Base-by-base conservation (phyloP, 2,888 invertebrate species). In the Lepetodrilus schrolli region DNA sequence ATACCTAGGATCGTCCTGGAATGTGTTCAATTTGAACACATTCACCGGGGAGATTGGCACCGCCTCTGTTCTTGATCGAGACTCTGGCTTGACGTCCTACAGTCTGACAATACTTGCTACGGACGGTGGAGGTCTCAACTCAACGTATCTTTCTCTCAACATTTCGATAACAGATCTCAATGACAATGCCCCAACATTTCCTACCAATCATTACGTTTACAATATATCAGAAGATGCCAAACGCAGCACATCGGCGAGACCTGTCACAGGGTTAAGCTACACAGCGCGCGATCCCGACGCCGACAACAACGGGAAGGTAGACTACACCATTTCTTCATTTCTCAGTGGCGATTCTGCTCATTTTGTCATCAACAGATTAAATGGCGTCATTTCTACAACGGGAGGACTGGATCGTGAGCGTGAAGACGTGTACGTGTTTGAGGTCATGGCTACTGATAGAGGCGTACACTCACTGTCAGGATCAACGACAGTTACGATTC, bases 131-230 rank as follows among this genome's bases (percentile, higher is more conserved):
- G 30, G 21, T n/a, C 34, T 10, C 26, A 58, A 23, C 4, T 50
- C 2, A 66, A 74, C 74, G 0, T 77, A 77, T 13, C 66, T 79
- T 1, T 78, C 78, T 17, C 76, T 82, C 0, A 76, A 80, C 2
- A 77, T 86, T 2, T 30, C 2, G 30, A 8, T 58, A 7, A 74
- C 69, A n/a, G 85, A 86, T 66, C 82, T 83, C 17, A 88, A 88
- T 72, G 87, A 88, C 73, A 84, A 86, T 71, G 49, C 65, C 30
- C 88, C 88, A 2, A 72, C 77, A 8, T 78, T 86, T 8, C 66
- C 49, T n/a, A 82, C 83, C 7, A 75, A 78, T 7, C 7, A n/a
- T 17, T 84, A 86, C 50, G 75, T 77, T 26, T 74, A 72, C 5
- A 77, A 75, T 2, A 71, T 85, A 13, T 1, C 79, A 0, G 88